Percentiles rank a stretch among this genome's conserved stretches.
Conservation (phyloP, 2,888 invertebrate genomes). For the Calameuta filiformis region DNA sequence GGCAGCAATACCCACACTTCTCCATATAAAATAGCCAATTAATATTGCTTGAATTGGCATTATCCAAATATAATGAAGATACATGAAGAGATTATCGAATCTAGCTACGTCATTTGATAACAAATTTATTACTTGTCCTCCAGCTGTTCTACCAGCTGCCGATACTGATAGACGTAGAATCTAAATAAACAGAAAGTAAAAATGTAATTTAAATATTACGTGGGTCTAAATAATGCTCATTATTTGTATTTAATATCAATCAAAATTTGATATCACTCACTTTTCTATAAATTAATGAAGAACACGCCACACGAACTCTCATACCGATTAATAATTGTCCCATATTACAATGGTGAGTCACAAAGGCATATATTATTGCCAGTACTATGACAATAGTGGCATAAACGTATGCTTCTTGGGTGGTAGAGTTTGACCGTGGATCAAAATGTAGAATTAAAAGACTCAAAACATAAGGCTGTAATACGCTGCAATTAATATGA, state of each 20-base stretch:
- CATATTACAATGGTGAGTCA: constrained; percentile 74
- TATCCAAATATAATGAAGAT: constrained; percentile 83
- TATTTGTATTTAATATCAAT: not conserved
- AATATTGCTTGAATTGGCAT: constrained; percentile 80
- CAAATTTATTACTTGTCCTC: constrained; percentile 85
- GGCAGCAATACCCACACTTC: constrained; percentile 69
- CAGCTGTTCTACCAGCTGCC: constrained; percentile 53
- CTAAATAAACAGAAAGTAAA: constrained; percentile 37
- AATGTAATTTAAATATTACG: not conserved
- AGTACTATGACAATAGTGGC: constrained; percentile 73
- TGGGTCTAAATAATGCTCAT: not conserved
- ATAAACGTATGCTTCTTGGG: constrained; percentile 74
- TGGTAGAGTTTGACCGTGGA: constrained; percentile 66
- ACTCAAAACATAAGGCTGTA: constrained; percentile 73
- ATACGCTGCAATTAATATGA: constrained; percentile 68
- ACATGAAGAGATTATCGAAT: constrained; percentile 78
- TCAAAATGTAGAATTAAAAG: constrained; percentile 75
- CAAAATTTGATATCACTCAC: constrained; percentile 63
- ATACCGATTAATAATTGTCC: constrained; percentile 77
- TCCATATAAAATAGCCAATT: constrained; percentile 72
- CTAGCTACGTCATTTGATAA: constrained; percentile 88
- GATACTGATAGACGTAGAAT: constrained; percentile 66
- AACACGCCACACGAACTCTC: constrained; percentile 81
- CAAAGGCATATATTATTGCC: constrained; percentile 71
- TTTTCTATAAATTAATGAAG: constrained; percentile 86